These are phyloP conservation scores for Meles meles DNA, from an alignment of 2,113 vertebrate genomes.

Conservation along the genomic window DNA sequence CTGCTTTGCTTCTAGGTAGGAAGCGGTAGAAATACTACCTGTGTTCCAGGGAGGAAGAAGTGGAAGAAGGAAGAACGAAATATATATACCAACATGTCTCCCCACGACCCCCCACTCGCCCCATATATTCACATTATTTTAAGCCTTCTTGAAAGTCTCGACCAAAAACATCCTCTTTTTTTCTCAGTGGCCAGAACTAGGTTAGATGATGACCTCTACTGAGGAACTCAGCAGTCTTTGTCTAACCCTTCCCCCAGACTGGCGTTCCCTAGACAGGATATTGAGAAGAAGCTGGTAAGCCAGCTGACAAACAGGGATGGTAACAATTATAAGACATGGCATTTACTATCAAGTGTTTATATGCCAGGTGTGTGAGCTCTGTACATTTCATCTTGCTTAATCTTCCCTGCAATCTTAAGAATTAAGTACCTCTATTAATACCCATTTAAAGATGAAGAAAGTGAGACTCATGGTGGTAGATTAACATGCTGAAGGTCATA, in stretches of 20 bases:
- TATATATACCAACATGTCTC: accelerated
- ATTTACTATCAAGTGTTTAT: not conserved
- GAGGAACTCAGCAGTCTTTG: not conserved
- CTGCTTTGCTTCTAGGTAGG: not conserved
- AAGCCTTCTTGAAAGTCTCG: not conserved
- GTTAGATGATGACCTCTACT: not conserved
- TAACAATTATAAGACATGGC: not conserved
- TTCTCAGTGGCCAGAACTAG: not conserved
- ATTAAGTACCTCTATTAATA: not conserved
- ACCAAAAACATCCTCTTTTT: not conserved
- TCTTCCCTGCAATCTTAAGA: not conserved
- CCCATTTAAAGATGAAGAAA: not conserved
- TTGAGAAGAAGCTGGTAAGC: not conserved
- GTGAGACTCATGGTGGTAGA: not conserved
- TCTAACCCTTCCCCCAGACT: not conserved
- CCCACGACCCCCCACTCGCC: not conserved
- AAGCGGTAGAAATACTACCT: too few relatives aligned
- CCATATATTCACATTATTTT: not conserved
- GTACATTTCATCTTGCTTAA: not conserved
- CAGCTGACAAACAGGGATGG: not conserved
- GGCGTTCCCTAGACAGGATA: not conserved
- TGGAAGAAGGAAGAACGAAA: not conserved
- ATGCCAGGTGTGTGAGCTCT: not conserved
- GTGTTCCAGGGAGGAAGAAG: not conserved
- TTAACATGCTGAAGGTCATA: not conserved